A percentile compares a stretch with the other conserved stretches of the same genome.
These are phyloP conservation scores for Tangara arthus DNA, from an alignment of 2,797 vertebrate species.

Conservation along the genomic window DNA sequence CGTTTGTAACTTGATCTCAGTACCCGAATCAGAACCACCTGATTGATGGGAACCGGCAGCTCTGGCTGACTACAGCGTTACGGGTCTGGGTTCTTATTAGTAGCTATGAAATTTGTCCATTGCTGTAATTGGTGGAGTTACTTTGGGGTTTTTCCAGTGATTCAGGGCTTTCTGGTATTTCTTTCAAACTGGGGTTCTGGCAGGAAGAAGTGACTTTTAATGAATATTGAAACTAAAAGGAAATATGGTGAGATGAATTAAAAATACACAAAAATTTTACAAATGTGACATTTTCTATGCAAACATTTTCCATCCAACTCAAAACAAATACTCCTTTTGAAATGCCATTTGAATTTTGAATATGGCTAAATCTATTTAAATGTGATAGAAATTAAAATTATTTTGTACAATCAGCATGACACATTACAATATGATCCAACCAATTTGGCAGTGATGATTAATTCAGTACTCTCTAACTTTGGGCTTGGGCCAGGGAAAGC, in stretches of 20 bases:
- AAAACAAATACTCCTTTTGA: not conserved
- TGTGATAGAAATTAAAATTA: not conserved
- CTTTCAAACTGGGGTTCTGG: not conserved
- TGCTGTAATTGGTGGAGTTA: not conserved
- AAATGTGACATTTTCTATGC: not conserved
- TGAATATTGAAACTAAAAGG: not conserved
- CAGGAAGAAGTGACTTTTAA: not conserved
- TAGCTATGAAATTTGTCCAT: not conserved
- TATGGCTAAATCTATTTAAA: not conserved
- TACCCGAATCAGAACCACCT: not conserved
- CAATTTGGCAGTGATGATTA: not conserved
- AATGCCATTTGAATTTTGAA: not conserved
- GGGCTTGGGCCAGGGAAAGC: not conserved
- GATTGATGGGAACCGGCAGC: not conserved
- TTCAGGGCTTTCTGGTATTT: not conserved
- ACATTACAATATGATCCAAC: not conserved
- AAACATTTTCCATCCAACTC: not conserved
- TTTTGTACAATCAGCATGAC: not conserved
- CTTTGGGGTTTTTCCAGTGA: not conserved
- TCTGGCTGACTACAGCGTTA: not conserved
- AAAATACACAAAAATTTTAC: not conserved
- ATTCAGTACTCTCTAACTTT: not conserved
- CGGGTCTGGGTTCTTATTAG: not conserved
- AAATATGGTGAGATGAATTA: not conserved
- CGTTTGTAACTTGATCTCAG: not conserved